Evolutionary conservation across 2,888 invertebrate genomes (phyloP), one percentile per base, ranked within the genome.

Genomic region (Achlya flavicornis): DNA sequence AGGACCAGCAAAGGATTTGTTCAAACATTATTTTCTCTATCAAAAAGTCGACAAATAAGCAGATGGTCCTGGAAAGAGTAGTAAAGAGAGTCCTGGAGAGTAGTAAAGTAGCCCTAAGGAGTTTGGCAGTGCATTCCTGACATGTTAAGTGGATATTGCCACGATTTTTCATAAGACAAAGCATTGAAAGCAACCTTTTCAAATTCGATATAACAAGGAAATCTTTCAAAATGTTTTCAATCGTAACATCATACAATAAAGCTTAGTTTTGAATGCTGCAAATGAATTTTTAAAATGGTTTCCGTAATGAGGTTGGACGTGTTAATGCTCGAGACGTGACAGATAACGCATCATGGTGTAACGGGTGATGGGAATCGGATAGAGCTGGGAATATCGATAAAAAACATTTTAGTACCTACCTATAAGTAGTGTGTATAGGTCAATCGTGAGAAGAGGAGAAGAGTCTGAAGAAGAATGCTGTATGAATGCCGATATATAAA

Each of bases 221-320:
- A 53, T 48, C n/a, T 35, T n/a, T 10, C 11, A 12, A 59, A 19
- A 11, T 12, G 3, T 12, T 60, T 41, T 41, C 6, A 60, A 19
- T 41, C 60, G 12, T 60, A 60, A 16, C n/a, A 12, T 16, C 8
- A 41, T 43, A 19, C 41, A 19, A 59, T 59, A 60, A 4, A 41
- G 41, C 2, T 33, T 26, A 12, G 26, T 43, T 60, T 41, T 41
- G 60, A 60, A 43, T 43, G 60, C 16, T 67, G 67, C 73, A 69
- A 12, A 12, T 0, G 3, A 12, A 41, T 41, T 41, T 38, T 12
- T 3, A 41, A 41, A 41, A 74, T 77, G 78, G 74, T 79, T 83
- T 82, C 82, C 86, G 81, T 91, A 90, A 91, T 89, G 84, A 90
- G 87, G 75, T 80, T 83, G 85, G 86, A 88, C 85, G 88, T 89